Evolutionary conservation across 2,113 vertebrate species (phyloP).

Genomic region (Rattus norvegicus): DNA sequence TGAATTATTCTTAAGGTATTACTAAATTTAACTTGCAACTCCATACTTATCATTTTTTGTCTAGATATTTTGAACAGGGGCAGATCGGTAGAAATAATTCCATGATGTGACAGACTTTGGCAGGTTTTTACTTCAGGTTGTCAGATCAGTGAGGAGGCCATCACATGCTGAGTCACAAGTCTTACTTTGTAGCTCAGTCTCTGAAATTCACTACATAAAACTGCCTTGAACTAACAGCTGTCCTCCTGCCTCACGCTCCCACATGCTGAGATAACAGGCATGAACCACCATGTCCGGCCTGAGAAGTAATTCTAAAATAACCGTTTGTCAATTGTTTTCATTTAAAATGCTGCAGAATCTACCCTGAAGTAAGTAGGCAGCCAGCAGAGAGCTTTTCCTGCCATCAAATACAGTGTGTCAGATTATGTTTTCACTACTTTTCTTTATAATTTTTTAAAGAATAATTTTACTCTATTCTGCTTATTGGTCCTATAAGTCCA

Average conservation of each 20-base stretch:
- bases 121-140: neutral
- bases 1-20: conserved; percentile 44
- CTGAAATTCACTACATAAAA: too few species aligned
- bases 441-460: conserved; percentile 10
- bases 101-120: neutral
- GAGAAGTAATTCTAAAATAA: neutral
- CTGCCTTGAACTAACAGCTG: neutral
- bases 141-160: neutral
- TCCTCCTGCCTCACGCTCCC: neutral
- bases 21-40: conserved; percentile 49
- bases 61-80: neutral
- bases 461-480: neutral
- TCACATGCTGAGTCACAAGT: neutral
- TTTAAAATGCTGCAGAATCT: neutral
- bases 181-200: neutral
- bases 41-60: neutral
- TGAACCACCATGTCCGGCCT: neutral
- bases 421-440: neutral
- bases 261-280: neutral
- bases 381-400: neutral
- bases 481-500: neutral
- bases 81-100: neutral
- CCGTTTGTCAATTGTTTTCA: neutral
- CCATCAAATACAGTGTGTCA: neutral
- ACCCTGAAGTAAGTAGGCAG: neutral